phyloP scores from a whole-genome alignment of 2,797 vertebrate species.

The Cetoscarus ocellatus region DNA sequence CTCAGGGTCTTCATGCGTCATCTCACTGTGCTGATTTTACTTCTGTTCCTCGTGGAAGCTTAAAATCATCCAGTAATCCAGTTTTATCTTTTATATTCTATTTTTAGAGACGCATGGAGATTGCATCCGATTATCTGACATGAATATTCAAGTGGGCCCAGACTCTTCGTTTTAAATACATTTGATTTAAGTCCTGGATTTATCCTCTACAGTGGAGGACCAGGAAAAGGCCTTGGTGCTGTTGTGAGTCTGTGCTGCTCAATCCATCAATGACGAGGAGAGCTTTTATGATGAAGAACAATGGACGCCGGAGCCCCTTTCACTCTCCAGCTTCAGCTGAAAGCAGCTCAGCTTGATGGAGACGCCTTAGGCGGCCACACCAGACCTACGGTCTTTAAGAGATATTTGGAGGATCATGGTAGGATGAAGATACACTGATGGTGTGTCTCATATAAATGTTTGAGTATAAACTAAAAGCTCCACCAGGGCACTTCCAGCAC shows the following conservation, averaged over 20 bases:
- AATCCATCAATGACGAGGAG: constrained; percentile 3
- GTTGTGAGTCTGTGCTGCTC: neutral
- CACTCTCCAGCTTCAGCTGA: neutral
- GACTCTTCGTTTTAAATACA: constrained; percentile 6
- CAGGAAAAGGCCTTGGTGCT: neutral
- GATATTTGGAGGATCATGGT: too few species aligned
- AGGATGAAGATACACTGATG: too few species aligned
- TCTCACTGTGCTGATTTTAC: constrained; percentile 31
- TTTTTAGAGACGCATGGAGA: constrained; percentile 14
- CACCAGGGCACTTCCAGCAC: too few species aligned
- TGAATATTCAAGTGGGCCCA: constrained; percentile 25
- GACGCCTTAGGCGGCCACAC: neutral
- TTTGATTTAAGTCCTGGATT: too few species aligned
- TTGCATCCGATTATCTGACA: constrained; percentile 19
- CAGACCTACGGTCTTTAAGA: constrained; percentile 29
- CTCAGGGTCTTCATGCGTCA: constrained; percentile 6
- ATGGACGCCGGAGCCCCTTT: neutral
- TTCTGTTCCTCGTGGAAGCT: constrained; percentile 7
- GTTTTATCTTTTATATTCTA: constrained; percentile 32
- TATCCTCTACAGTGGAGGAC: constrained; percentile 10
- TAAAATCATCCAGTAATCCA: constrained; percentile 28
- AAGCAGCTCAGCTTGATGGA: constrained; percentile 1
- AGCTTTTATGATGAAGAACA: constrained; percentile 10
- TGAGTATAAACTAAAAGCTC: too few species aligned
- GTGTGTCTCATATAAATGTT: too few species aligned